Percentiles rank a stretch among this genome's conserved stretches.
Evolutionary conservation across 2,113 vertebrate genomes (phyloP).

Genomic region (Oncorhynchus nerka): DNA sequence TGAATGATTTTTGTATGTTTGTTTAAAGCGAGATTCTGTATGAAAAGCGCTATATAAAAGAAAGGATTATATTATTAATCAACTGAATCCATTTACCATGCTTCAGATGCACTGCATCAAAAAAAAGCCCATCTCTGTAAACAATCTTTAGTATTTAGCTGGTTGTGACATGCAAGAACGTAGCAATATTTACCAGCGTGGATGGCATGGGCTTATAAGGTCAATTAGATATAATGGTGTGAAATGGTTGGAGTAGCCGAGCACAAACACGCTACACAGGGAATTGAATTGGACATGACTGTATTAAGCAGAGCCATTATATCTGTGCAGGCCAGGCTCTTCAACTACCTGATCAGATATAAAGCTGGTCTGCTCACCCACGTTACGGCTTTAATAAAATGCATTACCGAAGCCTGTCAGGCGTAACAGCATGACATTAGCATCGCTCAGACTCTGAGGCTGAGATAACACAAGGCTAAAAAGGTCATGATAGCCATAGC

Average conservation of each 20-base stretch:
- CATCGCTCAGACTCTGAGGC: too few relatives aligned
- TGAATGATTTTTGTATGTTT: too few relatives aligned
- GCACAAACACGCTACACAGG: neutral
- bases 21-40: too few relatives aligned
- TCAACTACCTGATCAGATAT: neutral
- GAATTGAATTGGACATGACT: neutral
- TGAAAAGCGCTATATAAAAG: too few relatives aligned
- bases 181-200: neutral
- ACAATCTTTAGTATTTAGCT: neutral
- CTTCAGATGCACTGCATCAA: neutral
- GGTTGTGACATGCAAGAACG: neutral
- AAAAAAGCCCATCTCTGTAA: neutral
- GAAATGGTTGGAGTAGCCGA: neutral
- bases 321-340: neutral
- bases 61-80: neutral
- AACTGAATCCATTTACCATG: neutral
- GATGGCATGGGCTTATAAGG: neutral
- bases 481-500: too few relatives aligned
- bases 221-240: neutral
- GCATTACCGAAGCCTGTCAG: neutral
- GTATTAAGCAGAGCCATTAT: neutral
- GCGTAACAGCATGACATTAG: too few relatives aligned
- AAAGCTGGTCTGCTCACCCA: neutral
- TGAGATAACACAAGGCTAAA: too few relatives aligned
- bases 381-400: neutral